Conservation (phyloP, 1,140 invertebrate genomes). For the Cotesia typhae region DNA sequence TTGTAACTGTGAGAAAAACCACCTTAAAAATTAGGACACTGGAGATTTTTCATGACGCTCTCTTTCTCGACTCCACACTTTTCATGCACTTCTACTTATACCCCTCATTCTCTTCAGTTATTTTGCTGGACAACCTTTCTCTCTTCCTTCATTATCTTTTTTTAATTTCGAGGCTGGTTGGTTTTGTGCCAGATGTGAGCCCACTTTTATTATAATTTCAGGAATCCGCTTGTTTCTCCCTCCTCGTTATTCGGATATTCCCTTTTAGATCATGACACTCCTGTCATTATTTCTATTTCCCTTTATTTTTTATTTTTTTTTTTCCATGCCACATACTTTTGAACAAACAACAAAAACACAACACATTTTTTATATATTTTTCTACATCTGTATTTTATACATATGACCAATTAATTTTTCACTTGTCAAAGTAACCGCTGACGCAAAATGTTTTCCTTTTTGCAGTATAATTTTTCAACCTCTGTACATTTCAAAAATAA, state of each 20-base stretch:
- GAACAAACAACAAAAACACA: background rate
- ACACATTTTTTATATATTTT: constrained; percentile 1
- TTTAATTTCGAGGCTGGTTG: constrained; percentile 19
- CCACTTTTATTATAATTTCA: constrained; percentile 28
- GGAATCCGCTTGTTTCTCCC: background rate
- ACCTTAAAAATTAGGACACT: constrained; percentile 34
- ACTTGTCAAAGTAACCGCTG: constrained; percentile 18
- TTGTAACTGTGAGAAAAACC: background rate
- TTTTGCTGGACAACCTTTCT: background rate
- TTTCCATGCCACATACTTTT: background rate
- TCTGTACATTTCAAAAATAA: background rate
- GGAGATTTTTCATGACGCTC: constrained; percentile 29
- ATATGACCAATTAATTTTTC: constrained; percentile 26
- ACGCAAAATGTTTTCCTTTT: constrained; percentile 21
- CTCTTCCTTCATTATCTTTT: constrained; percentile 24
- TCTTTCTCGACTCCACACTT: constrained; percentile 22
- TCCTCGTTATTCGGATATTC: background rate
- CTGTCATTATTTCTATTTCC: constrained; percentile 1
- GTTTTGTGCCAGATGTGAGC: constrained; percentile 23
- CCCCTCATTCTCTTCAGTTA: background rate
- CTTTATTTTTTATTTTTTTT: background rate
- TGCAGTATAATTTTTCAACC: constrained; percentile 13
- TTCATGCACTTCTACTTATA: constrained; percentile 15
- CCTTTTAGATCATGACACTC: constrained; percentile 10
- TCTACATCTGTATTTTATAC: constrained; percentile 5